Base-by-base conservation (phyloP, 1,140 invertebrate genomes). In the Homalodisca vitripennis region DNA sequence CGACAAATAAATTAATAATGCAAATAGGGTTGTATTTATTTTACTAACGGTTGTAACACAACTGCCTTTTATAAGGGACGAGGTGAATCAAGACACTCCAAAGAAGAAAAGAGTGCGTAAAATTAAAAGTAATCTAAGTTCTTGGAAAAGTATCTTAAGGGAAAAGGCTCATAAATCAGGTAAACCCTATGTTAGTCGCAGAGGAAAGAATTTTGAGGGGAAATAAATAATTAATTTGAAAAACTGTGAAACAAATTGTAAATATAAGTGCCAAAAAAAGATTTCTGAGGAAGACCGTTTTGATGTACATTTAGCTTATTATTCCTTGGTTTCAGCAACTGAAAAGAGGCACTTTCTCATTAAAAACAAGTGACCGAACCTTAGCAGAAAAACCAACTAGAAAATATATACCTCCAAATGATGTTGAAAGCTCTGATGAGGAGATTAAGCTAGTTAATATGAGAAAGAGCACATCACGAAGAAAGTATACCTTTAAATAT, bases 291-390 rank as follows among this genome's bases (percentile, higher is more conserved):
- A 65, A 34, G 63, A 65, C 32, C 3, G 63, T 6, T 3, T 2
- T 34, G 63, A n/a, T n/a, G 41, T 65, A n/a, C 22, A 12, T 2
- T 20, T 34, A 14, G 32, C 29, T 6, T 65, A 10, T 27, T 65
- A 65, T 26, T 12, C 3, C 22, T 31, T 65, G 41, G 12, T 31
- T 31, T 6, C 63, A 2, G 30, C 29, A 31, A 65, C 63, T 41
- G 63, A 65, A 41, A 65, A 65, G 41, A 65, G 63, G 41, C 63
- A 65, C 22, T 65, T 65, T 65, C 32, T 65, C 22, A 34, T 65
- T n/a, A n/a, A 41, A 26, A 3, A 65, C 32, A 32, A 65, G 29
- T 34, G 27, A 3, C 3, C 29, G 63, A 20, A 24, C n/a, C 41
- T 20, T 34, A 12, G 41, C 63, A 20, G 63, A 29, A 3, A 65